Conservation (phyloP, 2,888 invertebrate species). For the Agrypnus murinus region DNA sequence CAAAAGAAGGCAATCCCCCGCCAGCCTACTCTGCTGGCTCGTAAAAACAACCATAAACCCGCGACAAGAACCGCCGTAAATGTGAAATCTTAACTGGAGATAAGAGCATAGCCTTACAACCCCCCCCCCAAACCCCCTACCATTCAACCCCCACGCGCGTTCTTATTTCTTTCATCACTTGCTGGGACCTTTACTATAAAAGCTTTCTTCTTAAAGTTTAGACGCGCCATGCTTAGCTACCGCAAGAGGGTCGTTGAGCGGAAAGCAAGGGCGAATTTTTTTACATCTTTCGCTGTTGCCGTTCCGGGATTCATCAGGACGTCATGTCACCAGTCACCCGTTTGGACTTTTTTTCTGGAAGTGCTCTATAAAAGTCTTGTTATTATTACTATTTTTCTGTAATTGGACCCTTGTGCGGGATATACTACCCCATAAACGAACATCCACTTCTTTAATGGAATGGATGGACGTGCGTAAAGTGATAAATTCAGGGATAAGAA, state of each 20-base stretch:
- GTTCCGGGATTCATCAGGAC: constrained; percentile 36
- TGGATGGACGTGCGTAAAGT: constrained; percentile 33
- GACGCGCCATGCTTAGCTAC: constrained; percentile 46
- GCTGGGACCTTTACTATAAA: constrained; percentile 47
- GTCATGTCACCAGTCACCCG: constrained; percentile 23
- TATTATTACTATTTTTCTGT: constrained; percentile 47
- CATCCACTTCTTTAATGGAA: constrained; percentile 45
- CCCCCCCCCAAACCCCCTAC: constrained; percentile 24
- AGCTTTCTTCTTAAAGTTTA: constrained; percentile 51
- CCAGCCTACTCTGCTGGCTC: constrained; percentile 53
- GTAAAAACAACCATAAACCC: constrained; percentile 60
- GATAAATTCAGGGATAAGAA: constrained; percentile 11
- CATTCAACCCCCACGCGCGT: constrained; percentile 36
- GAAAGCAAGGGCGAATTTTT: constrained; percentile 33
- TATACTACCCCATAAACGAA: constrained; percentile 45
- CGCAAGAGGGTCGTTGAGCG: constrained; percentile 46
- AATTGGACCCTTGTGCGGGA: constrained; percentile 42
- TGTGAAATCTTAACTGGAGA: constrained; percentile 61
- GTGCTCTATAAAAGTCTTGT: constrained; percentile 41
- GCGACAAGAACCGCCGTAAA: constrained; percentile 60
- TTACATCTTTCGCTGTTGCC: constrained; percentile 23
- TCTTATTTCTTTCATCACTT: constrained; percentile 53
- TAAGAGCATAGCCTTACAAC: constrained; percentile 55
- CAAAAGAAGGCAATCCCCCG: constrained; percentile 53
- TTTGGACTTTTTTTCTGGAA: constrained; percentile 36